Evolutionary conservation across 2,888 invertebrate genomes (phyloP).

Genomic region (Scaptomyza polygonia): DNA sequence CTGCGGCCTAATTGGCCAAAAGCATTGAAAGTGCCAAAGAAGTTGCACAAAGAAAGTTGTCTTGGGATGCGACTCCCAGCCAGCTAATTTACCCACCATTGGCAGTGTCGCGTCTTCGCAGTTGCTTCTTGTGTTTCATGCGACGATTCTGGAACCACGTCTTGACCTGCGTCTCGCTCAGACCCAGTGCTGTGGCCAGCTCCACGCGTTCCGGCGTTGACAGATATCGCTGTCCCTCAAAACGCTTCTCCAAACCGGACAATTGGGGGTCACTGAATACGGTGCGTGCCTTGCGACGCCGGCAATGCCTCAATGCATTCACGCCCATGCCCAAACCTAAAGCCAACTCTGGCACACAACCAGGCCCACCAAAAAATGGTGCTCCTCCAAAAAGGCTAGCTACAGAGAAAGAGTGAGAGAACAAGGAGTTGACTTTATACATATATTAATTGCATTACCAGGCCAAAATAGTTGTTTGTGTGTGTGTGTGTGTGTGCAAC

Average conservation of each 20-base stretch:
- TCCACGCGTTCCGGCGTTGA: slow-evolving; percentile 98
- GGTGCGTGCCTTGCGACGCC: slow-evolving; percentile 97
- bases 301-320: slow-evolving; percentile 94
- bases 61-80: not conserved
- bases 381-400: slow-evolving; percentile 83
- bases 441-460: slow-evolving; percentile 62
- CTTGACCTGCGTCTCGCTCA: slow-evolving; percentile 98
- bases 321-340: slow-evolving; percentile 84
- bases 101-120: slow-evolving; percentile 85
- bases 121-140: slow-evolving; percentile 98
- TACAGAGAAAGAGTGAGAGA: slow-evolving; percentile 28
- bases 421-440: slow-evolving; percentile 2
- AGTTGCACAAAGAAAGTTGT: slow-evolving; percentile 50
- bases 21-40: slow-evolving; percentile 38
- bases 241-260: slow-evolving; percentile 95
- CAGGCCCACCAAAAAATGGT: slow-evolving; percentile 82
- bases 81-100: slow-evolving; percentile 79
- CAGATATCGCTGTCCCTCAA: slow-evolving; percentile 95
- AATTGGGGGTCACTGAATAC: slow-evolving; percentile 93
- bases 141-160: slow-evolving; percentile 99
- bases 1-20: slow-evolving; percentile 56
- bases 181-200: slow-evolving; percentile 94
- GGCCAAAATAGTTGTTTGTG: slow-evolving; percentile 11
- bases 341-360: slow-evolving; percentile 83
- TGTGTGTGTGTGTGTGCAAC: slow-evolving; percentile 8